These are phyloP conservation scores for Limnephilus lunatus DNA, from an alignment of 2,888 invertebrate species.

Conservation along the genomic window DNA sequence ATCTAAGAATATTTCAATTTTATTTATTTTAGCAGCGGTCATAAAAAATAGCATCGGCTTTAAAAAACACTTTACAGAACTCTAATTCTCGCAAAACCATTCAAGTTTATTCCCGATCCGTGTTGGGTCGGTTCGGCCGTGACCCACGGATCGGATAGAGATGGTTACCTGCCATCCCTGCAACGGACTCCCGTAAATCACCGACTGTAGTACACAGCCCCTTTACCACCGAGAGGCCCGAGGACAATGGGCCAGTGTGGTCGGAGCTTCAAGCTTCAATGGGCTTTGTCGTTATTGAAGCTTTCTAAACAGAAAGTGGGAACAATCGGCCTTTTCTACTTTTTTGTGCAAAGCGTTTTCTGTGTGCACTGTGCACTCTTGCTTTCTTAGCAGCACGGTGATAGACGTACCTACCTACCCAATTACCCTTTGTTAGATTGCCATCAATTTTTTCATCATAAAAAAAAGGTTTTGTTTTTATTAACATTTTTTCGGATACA, in stretches of 20 bases:
- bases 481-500: too few species aligned
- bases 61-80: background rate
- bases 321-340: background rate
- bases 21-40: background rate
- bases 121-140: background rate
- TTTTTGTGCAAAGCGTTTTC: background rate
- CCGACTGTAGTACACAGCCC: background rate
- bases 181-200: background rate
- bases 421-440: background rate
- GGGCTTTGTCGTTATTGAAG: background rate
- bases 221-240: background rate
- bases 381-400: background rate
- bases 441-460: too few species aligned
- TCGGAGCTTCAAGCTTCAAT: background rate
- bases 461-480: too few species aligned
- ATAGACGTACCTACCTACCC: background rate
- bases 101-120: background rate
- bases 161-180: background rate
- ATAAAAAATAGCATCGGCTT: background rate
- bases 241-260: background rate
- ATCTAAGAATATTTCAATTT: too few species aligned
- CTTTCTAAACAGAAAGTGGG: background rate
- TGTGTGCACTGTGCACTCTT: background rate
- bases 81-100: background rate
- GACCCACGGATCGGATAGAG: background rate